phyloP scores from a whole-genome alignment of 1,140 invertebrate species.

The Vollenhovia emeryi region DNA sequence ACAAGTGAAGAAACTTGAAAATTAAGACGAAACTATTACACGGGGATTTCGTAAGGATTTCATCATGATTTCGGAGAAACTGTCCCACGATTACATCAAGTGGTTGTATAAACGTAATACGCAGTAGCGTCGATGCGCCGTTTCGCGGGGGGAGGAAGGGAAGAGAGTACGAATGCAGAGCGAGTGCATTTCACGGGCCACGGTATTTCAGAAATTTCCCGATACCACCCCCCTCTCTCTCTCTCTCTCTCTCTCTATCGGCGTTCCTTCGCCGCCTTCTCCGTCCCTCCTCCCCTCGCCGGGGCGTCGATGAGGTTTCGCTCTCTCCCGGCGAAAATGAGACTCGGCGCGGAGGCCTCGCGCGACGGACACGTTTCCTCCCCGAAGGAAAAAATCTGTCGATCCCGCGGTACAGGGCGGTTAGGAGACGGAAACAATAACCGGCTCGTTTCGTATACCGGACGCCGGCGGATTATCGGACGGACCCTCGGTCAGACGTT shows the following conservation, averaged over 20 bases:
- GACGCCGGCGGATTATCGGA: slow-evolving; percentile 45
- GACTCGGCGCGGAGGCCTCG: slow-evolving; percentile 10
- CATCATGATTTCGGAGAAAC: no score
- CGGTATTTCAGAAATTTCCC: slow-evolving; percentile 74
- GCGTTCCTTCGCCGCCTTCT: slow-evolving; percentile 40
- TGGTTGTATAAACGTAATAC: slow-evolving; percentile 4
- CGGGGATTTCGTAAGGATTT: no score
- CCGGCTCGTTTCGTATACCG: slow-evolving; percentile 46
- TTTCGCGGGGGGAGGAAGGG: neutral
- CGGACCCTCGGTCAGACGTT: neutral
- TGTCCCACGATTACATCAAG: no score
- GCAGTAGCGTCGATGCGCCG: neutral
- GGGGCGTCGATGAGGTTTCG: neutral
- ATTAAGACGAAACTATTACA: no score
- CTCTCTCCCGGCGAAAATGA: neutral
- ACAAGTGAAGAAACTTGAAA: no score
- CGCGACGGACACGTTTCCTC: slow-evolving; percentile 26
- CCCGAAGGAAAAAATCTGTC: slow-evolving; percentile 39
- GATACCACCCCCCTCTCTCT: slow-evolving; percentile 58
- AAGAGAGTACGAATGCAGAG: slow-evolving; percentile 67
- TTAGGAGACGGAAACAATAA: slow-evolving; percentile 63
- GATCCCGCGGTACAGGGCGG: slow-evolving; percentile 33
- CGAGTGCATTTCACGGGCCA: slow-evolving; percentile 72
- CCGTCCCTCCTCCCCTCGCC: neutral
- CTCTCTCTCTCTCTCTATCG: slow-evolving; percentile 61